These are phyloP conservation scores for Tapirus indicus DNA, from an alignment of 2,797 vertebrate species.

Conservation along the genomic window DNA sequence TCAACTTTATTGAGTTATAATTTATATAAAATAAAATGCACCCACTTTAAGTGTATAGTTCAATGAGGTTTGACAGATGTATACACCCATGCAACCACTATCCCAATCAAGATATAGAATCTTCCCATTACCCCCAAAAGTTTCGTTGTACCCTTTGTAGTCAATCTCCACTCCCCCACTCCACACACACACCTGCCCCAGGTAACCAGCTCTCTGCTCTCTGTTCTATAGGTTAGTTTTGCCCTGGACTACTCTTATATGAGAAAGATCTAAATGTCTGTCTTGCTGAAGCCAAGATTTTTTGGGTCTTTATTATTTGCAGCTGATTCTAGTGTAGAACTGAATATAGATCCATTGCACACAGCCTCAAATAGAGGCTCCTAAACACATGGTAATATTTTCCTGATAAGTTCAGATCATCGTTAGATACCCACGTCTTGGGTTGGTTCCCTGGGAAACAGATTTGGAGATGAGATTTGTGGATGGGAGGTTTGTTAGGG, in stretches of 20 bases:
- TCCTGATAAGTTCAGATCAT: neutral
- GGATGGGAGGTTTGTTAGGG: neutral
- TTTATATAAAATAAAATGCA: neutral
- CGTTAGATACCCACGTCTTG: neutral
- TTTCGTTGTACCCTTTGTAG: neutral
- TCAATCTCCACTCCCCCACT: neutral
- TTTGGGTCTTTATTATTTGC: neutral
- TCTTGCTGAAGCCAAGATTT: neutral
- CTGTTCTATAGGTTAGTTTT: neutral
- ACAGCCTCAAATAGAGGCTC: neutral
- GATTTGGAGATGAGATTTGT: neutral
- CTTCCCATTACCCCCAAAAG: neutral
- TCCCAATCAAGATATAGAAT: neutral
- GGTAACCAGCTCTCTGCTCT: neutral
- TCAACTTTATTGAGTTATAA: neutral
- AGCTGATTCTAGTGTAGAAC: neutral
- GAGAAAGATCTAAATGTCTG: neutral
- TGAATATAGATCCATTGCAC: neutral
- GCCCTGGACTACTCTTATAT: neutral
- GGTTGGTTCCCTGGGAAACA: constrained; percentile 38
- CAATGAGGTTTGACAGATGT: neutral
- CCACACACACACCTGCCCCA: too few species aligned
- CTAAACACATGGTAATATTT: neutral
- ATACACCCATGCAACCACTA: neutral
- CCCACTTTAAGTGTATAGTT: neutral